Percentiles rank a stretch among this genome's conserved stretches.
phyloP scores from a whole-genome alignment of 2,888 invertebrate genomes.

The Campaea margaritaria region DNA sequence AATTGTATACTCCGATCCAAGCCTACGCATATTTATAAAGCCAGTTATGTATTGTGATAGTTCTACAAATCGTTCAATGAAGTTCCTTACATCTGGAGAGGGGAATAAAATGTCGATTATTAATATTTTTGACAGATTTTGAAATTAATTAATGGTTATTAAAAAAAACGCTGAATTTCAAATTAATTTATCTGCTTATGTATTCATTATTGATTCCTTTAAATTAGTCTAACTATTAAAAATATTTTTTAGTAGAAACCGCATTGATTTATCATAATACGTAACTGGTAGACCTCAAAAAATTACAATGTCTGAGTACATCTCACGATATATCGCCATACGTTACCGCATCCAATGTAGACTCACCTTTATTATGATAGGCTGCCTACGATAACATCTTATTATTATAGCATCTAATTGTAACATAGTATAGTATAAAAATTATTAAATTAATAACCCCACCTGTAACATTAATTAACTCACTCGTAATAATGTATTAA shows the following conservation, averaged over 20 bases:
- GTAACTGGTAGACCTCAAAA: constrained; percentile 43
- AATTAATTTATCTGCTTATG: no score
- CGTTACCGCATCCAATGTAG: constrained; percentile 7
- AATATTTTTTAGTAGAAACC: background rate
- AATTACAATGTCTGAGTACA: constrained; percentile 48
- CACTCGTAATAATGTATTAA: no score
- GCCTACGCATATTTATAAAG: constrained; percentile 13
- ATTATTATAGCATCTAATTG: background rate
- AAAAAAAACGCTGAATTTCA: no score
- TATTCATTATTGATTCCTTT: no score
- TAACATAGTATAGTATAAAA: background rate
- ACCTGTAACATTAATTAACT: no score
- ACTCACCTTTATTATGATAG: background rate
- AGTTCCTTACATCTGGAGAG: no score
- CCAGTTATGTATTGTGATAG: constrained; percentile 31
- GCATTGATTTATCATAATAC: constrained; percentile 29
- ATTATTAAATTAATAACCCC: no score
- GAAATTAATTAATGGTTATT: no score
- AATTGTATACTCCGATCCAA: background rate
- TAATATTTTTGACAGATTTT: no score
- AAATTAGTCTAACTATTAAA: no score
- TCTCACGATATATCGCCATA: constrained; percentile 48
- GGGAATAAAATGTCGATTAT: no score
- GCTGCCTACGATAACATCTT: background rate
- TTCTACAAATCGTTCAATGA: background rate